A percentile compares a stretch with the other conserved stretches of the same genome.
Evolutionary conservation across 2,888 invertebrate species (phyloP).

Genomic region (Caenorhabditis sp.): DNA sequence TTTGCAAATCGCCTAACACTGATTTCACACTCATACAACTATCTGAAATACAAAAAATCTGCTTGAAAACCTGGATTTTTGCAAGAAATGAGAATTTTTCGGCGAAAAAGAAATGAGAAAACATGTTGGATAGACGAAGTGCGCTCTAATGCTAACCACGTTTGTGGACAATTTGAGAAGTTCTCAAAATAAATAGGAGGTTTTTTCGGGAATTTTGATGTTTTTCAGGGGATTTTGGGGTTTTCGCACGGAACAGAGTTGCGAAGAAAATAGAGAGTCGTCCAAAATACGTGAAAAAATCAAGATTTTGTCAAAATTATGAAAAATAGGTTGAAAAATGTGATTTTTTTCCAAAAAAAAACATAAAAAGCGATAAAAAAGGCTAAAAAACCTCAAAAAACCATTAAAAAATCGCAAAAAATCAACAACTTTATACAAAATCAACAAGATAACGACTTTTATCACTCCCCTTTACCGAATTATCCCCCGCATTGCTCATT

Average conservation of each 20-base stretch:
- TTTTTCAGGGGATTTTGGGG: neutral
- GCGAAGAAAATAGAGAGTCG: too few species aligned
- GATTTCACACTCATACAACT: conserved; percentile 34
- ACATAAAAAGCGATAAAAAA: too few species aligned
- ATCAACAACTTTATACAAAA: neutral
- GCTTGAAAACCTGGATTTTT: neutral
- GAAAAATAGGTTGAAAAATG: too few species aligned
- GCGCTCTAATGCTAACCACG: conserved; percentile 29
- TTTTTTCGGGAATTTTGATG: neutral
- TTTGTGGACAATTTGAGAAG: neutral
- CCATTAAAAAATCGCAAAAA: too few species aligned
- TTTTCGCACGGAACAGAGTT: too few species aligned
- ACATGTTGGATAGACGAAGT: conserved; percentile 24
- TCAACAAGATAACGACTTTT: conserved; percentile 11
- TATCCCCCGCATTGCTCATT: conserved; percentile 74
- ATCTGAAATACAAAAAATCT: neutral
- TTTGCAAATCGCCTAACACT: conserved; percentile 51
- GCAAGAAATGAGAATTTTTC: neutral
- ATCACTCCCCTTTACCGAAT: conserved; percentile 34
- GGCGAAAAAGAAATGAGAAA: neutral
- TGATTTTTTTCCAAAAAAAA: too few species aligned
- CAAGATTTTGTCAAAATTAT: too few species aligned
- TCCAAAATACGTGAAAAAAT: too few species aligned
- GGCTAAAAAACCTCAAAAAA: too few species aligned
- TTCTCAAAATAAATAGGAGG: neutral